Conservation (phyloP, 2,113 vertebrate genomes). For the Stegastes partitus region DNA sequence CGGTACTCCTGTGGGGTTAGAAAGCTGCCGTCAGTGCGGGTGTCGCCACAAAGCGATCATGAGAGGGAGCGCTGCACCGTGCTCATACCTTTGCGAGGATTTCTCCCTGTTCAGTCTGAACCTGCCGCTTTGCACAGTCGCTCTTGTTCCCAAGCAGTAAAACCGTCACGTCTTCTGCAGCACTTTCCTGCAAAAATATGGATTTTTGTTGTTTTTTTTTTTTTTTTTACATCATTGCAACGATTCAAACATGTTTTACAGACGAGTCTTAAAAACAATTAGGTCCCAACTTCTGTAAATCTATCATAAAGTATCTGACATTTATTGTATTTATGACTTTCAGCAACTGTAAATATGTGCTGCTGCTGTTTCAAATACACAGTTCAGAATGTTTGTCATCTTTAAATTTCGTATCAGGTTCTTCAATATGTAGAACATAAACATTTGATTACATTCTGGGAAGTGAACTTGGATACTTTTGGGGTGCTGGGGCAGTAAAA, state of each 20-base stretch:
- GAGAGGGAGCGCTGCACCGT: not conserved
- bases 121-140: conserved; percentile 83
- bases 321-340: too few species aligned
- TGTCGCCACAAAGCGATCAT: not conserved
- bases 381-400: too few species aligned
- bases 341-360: too few species aligned
- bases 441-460: too few species aligned
- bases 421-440: too few species aligned
- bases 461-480: too few species aligned
- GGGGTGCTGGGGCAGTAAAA: too few species aligned
- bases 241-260: too few species aligned
- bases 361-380: too few species aligned
- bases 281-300: not conserved
- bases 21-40: not conserved
- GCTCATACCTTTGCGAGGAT: conserved; percentile 88
- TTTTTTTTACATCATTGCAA: not conserved
- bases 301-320: not conserved
- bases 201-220: too few species aligned
- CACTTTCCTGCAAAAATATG: conserved; percentile 84
- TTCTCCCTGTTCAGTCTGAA: conserved; percentile 84
- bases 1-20: conserved; percentile 85
- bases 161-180: conserved; percentile 77
- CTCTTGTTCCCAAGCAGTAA: conserved; percentile 95
- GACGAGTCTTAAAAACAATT: not conserved
- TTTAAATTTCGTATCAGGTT: too few species aligned